Evolutionary conservation across 2,888 invertebrate genomes (phyloP).

Genomic region (Sarcophaga subvicina): DNA sequence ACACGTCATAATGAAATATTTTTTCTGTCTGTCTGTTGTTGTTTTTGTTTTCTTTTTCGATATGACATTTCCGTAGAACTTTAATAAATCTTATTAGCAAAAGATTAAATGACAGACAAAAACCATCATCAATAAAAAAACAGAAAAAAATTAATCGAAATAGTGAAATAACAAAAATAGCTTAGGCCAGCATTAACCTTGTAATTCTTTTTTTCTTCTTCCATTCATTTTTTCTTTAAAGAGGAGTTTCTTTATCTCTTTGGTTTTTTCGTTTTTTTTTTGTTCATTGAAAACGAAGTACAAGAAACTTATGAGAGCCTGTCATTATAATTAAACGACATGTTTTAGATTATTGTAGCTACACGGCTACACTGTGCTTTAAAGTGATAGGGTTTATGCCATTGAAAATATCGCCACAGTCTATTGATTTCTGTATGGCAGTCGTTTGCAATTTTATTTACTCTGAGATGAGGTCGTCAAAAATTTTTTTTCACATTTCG

Average conservation of each 20-base stretch:
- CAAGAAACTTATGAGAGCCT: not conserved
- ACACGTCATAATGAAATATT: slow-evolving; percentile 42
- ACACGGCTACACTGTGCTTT: not conserved
- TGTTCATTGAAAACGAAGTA: not conserved
- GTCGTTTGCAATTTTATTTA: too few species aligned
- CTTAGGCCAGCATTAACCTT: slow-evolving; percentile 4
- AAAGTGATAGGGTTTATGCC: too few species aligned
- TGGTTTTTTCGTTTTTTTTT: too few species aligned
- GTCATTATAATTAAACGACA: not conserved
- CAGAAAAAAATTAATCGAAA: not conserved
- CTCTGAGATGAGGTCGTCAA: too few species aligned
- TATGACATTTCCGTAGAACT: slow-evolving; percentile 45
- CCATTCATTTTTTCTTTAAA: not conserved
- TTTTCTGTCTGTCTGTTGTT: not conserved
- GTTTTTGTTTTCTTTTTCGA: too few species aligned
- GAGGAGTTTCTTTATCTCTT: not conserved
- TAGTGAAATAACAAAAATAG: slow-evolving; percentile 2
- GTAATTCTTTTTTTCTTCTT: not conserved
- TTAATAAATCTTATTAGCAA: slow-evolving; percentile 61
- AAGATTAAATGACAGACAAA: slow-evolving; percentile 42
- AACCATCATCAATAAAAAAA: too few species aligned
- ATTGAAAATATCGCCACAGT: too few species aligned
- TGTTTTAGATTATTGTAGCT: not conserved
- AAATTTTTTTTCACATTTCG: too few species aligned
- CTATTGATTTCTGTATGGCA: too few species aligned